Base-by-base conservation (phyloP, 2,113 vertebrate species). In the Sceloporus undulatus region DNA sequence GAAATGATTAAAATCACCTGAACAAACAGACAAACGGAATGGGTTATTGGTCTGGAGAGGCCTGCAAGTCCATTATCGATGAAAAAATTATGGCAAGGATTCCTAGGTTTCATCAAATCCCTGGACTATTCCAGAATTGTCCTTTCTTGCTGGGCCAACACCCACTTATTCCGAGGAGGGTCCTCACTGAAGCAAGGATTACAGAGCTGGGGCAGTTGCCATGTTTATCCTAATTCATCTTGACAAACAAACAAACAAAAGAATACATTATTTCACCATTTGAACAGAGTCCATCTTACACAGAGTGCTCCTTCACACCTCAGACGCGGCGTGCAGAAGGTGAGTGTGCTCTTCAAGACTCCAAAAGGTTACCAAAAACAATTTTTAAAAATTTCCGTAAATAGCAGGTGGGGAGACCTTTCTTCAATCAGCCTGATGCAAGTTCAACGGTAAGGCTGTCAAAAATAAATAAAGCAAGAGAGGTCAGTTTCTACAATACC, bases 361-460 rank as follows among this genome's bases (percentile, higher is more conserved):
- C 92, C 94, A 92, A 92, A 94, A 91, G 87, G 85, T 89, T 94
- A 96, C 93, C 81, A 91, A 96, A 87, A 96, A 96, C 91, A 91
- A 95, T 95, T 94, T 89, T 89, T 93, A 87, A 88, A 95, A 93
- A 93, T 94, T 34, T 92, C 96, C 95, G 94, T 94, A 93, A 94
- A 94, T 94, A 95, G 94, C 93, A 90, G 94, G 96, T 95, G 96
- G 94, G 93, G 91, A 95, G 91, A 93, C 95, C 92, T 92, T 95
- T 91, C 95, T 94, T 96, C 95, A 34, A 94, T 93, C 95, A 56
- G 78, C 95, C 94, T 93, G 94, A 85, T 79, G 92, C 1, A 92
- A 91, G 74, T 94, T 97, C 96, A 97, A 93, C 97, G 97, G 92
- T 97, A 97, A 95, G 96, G 97, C 97, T 97, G 96, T 87, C 93